These are phyloP conservation scores for Babylonia areolata DNA, from an alignment of 1,140 invertebrate genomes.

Conservation along the genomic window DNA sequence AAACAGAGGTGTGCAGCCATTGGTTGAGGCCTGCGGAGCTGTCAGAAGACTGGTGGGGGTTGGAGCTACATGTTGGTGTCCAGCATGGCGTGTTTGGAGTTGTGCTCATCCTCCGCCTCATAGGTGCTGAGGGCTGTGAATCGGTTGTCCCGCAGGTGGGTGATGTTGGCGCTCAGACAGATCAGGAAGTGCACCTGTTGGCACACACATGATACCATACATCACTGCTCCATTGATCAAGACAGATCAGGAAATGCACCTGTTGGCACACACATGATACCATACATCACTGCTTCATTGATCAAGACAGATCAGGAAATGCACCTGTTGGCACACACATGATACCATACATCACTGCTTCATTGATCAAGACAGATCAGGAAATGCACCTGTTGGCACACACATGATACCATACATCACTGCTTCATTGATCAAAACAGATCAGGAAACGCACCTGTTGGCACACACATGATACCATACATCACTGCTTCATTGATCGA, in stretches of 20 bases:
- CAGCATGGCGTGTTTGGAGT: constrained; percentile 61
- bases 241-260: constrained; percentile 65
- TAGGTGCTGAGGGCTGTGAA: constrained; percentile 64
- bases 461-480: too few relatives aligned
- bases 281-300: too few relatives aligned
- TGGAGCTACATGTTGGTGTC: constrained; percentile 64
- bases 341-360: too few relatives aligned
- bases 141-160: constrained; percentile 60
- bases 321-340: constrained; percentile 48
- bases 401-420: too few relatives aligned
- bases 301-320: constrained; percentile 65
- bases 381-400: constrained; percentile 58
- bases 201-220: too few relatives aligned
- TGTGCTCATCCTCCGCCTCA: constrained; percentile 54
- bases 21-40: background rate
- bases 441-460: too few relatives aligned
- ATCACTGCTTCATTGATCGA: too few relatives aligned
- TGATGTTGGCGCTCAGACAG: constrained; percentile 61
- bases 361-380: constrained; percentile 64
- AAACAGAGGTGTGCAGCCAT: background rate
- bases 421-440: too few relatives aligned
- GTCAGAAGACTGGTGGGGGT: background rate
- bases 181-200: constrained; percentile 66
- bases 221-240: too few relatives aligned
- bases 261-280: constrained; percentile 15